Evolutionary conservation across 35 echinoderm and acorn worm species (phyloP), one percentile per base, ranked within the genome.

Genomic region (Apostichopus japonicus): DNA sequence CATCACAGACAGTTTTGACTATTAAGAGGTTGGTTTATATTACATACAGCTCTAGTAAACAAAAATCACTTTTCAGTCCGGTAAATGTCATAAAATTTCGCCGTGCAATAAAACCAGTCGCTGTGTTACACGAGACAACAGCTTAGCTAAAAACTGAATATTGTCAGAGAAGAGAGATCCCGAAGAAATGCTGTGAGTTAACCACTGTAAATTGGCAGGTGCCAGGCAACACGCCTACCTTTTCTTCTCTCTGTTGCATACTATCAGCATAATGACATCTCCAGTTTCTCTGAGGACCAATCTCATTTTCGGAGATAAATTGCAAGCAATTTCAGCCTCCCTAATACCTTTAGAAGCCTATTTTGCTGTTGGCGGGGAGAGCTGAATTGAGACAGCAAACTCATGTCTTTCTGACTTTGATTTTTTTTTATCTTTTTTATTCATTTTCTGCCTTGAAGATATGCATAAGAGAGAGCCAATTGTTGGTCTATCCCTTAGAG

Each of bases 331-430:
- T 83, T 83, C 51, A 54, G 79, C 79, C 79, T 83, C 44, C 52
- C 51, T 83, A 83, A 83, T 83, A 44, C 79, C 79, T 83, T 83
- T 83, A 83, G 79, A 83, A 83, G 79, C 52, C 79, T 83, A 54
- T 83, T 55, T 54, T 16, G 52, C 79, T 83, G 79, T 52, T 54
- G 79, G 79, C 27, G 79, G 17, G 54, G 54, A 54, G 79, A 83
- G 79, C n/a, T 83, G 51, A 55, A 53, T 13, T 54, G 79, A 54
- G 6, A 16, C 8, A 79, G 54, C 44, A 55, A 55, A 83, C 13
- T 44, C 79, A 54, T 33, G 33, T n/a, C 23, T 54, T 44, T 44
- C 33, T 44, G 33, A 44, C 33, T 44, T 44, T 44, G 33, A 44
- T 44, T 44, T 44, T 44, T 44, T 25, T 44, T 44, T 44, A 44